Base-by-base conservation (phyloP, 2,113 vertebrate genomes). In the Grus americana region DNA sequence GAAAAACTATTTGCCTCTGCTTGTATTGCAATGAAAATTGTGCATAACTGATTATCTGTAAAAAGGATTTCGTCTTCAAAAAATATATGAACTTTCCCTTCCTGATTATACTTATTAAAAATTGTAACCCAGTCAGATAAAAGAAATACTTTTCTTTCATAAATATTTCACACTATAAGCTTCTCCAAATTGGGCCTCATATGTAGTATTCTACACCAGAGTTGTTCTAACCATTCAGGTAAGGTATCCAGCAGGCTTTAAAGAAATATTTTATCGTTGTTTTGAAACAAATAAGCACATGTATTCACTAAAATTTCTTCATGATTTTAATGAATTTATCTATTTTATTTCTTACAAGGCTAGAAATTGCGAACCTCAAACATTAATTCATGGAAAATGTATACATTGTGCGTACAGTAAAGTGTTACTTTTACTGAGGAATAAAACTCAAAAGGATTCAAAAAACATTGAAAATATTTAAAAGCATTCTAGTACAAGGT, bases 341-440 rank as follows among this genome's bases (percentile, higher is more conserved):
- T 68, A 7, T 65, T 75, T 89, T 80, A 11, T 0, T 70, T 70
- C 30, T 66, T 58, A 42, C 2, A 70, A 65, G 20, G 9, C 40
- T 36, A 27, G 30, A 49, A 78, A 49, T 42, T 17, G 1, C 11
- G 52, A 30, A 40, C 57, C 1, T 79, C 44, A 67, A 88, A 32
- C 7, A 24, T n/a, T 67, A n/a, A 67, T 54, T 63, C 0, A 42
- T 65, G 23, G 24, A 76, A 89, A 88, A 86, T 26, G 5, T 63
- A 30, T 4, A 16, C 3, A 17, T 10, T 44, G 15, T 1, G 0
- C 5, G 2, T 46, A 26, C 12, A 49, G 30, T 34, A 40, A 57
- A 78, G 1, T 0, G 0, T n/a, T 61, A 57, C 9, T 86, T 61
- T 80, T 47, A 83, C 5, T 11, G 23, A 80, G 15, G 4, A 27